Percentiles rank a stretch among this genome's conserved stretches.
Conservation (phyloP, 2,888 invertebrate species). For the Spicauda simplicius region DNA sequence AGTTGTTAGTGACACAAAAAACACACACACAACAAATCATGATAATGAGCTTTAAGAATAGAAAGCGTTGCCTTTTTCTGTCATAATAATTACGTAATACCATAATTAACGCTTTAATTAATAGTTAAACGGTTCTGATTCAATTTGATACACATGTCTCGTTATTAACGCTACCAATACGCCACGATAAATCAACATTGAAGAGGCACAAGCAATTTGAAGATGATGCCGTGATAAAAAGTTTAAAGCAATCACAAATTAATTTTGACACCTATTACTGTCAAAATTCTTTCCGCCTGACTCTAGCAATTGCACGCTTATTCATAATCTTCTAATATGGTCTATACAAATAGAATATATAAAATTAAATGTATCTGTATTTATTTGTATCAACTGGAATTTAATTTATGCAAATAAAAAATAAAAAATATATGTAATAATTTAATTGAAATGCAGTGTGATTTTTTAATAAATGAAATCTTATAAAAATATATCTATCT, state of each 20-base stretch:
- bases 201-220: not conserved
- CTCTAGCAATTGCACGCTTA: constrained; percentile 5
- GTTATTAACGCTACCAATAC: not conserved
- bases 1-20: no score
- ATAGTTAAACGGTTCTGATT: not conserved
- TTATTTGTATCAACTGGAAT: no score
- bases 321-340: constrained; percentile 16
- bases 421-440: no score
- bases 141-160: not conserved
- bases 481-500: no score
- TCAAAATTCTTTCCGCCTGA: constrained; percentile 20
- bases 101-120: not conserved
- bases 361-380: no score
- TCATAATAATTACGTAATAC: no score
- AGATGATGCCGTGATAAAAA: constrained; percentile 19
- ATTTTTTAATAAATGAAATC: no score
- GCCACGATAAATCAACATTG: not conserved
- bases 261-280: constrained; percentile 32
- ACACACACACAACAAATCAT: no score
- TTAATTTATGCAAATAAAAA: no score
- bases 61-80: no score
- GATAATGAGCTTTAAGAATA: no score
- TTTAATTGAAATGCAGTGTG: no score
- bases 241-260: constrained; percentile 17
- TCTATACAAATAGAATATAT: constrained; percentile 9